Conservation (phyloP, 2,797 vertebrate genomes). For the Rhabdophis nuchalis region DNA sequence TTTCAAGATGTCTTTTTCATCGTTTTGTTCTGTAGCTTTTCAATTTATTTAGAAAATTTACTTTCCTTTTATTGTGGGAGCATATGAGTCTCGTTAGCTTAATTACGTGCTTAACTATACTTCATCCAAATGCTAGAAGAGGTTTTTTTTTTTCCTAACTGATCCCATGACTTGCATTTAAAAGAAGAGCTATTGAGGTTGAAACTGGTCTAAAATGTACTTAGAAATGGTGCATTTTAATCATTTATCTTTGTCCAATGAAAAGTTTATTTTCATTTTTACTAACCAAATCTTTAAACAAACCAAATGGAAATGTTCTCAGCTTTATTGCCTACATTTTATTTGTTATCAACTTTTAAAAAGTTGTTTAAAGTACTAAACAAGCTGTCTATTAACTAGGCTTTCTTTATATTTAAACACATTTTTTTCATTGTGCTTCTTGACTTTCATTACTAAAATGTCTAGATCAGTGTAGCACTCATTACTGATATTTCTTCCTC, state of each 20-base stretch:
- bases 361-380: neutral
- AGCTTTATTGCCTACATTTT: neutral
- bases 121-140: constrained; percentile 35
- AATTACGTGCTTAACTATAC: constrained; percentile 19
- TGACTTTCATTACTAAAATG: neutral
- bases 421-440: neutral
- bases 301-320: too few species aligned
- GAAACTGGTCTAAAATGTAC: constrained; percentile 11
- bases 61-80: constrained; percentile 30
- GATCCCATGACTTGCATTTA: neutral
- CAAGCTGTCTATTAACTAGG: neutral
- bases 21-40: constrained; percentile 42
- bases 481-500: neutral
- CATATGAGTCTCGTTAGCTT: constrained; percentile 54
- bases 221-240: neutral
- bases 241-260: neutral
- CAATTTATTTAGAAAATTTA: constrained; percentile 14
- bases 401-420: neutral
- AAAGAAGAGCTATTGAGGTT: neutral
- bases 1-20: constrained; percentile 46
- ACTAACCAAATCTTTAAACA: neutral
- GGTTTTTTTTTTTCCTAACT: neutral
- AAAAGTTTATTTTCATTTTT: neutral
- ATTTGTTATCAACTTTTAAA: neutral
- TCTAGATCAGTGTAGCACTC: neutral